Evolutionary conservation across 2,888 invertebrate species (phyloP).

Genomic region (Rutpela maculata): DNA sequence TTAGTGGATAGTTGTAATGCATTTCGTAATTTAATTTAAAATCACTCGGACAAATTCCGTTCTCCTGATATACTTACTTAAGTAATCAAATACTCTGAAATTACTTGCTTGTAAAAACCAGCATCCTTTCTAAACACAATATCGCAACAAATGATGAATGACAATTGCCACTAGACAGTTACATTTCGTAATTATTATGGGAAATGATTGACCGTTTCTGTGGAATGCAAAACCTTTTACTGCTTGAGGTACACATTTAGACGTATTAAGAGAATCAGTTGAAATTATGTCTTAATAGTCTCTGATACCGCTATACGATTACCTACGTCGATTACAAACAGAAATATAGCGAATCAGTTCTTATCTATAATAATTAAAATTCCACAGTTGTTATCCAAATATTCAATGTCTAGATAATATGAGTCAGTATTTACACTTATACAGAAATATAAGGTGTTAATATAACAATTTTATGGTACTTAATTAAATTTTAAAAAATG

Average conservation of each 20-base stretch:
- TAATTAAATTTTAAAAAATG: no score
- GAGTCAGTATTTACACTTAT: no score
- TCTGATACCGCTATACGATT: conserved; percentile 32
- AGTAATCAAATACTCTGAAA: conserved; percentile 6
- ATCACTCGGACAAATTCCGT: background rate
- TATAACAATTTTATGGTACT: no score
- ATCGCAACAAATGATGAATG: conserved; percentile 5
- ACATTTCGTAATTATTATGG: conserved; percentile 13
- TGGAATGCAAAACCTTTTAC: conserved; percentile 23
- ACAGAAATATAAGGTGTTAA: no score
- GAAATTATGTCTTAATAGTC: conserved; percentile 26
- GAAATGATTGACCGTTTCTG: conserved; percentile 24
- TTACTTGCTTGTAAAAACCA: background rate
- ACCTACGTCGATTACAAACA: no score
- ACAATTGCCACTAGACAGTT: conserved; percentile 15
- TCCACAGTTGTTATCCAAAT: background rate
- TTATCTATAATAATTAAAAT: conserved; percentile 32
- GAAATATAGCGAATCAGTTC: conserved; percentile 19
- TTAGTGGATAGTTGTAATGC: background rate
- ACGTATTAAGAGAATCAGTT: conserved; percentile 10
- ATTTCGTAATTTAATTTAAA: background rate
- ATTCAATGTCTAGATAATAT: background rate
- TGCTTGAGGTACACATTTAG: background rate
- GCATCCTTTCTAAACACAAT: conserved; percentile 6
- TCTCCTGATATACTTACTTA: conserved; percentile 7